Evolutionary conservation across 1,140 invertebrate species (phyloP).

Genomic region (Zophobas atratus): DNA sequence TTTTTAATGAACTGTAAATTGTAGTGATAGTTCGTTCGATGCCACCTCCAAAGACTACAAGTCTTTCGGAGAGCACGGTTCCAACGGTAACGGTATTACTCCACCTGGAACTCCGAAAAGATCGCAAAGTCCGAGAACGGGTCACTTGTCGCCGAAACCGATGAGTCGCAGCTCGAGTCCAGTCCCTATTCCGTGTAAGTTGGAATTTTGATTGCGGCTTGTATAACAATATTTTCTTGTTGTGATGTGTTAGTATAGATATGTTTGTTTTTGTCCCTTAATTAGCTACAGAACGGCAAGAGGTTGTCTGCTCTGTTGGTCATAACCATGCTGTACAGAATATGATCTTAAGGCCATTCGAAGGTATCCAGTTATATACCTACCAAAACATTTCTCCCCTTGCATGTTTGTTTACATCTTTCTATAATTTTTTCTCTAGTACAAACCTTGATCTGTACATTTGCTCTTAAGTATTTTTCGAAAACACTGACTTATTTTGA

Average conservation of each 20-base stretch:
- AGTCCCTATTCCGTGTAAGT: constrained; percentile 71
- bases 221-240: constrained; percentile 6
- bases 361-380: constrained; percentile 33
- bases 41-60: neutral
- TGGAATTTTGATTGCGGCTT: neutral
- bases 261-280: constrained; percentile 26
- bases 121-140: constrained; percentile 72
- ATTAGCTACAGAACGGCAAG: constrained; percentile 33
- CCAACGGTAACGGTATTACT: constrained; percentile 84
- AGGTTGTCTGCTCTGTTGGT: constrained; percentile 29
- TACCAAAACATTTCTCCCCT: neutral
- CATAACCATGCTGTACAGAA: constrained; percentile 21
- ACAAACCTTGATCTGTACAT: neutral
- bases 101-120: constrained; percentile 80
- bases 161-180: constrained; percentile 75
- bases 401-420: constrained; percentile 9
- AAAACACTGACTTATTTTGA: neutral
- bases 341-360: constrained; percentile 20
- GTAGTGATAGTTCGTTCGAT: constrained; percentile 21
- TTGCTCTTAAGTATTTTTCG: neutral
- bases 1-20: constrained; percentile 49
- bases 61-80: constrained; percentile 64
- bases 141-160: constrained; percentile 69
- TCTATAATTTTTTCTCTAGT: neutral
- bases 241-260: constrained; percentile 22